Evolutionary conservation across 1,140 invertebrate genomes (phyloP), one percentile per base, ranked within the genome.

Genomic region (Drosophila suzukii): DNA sequence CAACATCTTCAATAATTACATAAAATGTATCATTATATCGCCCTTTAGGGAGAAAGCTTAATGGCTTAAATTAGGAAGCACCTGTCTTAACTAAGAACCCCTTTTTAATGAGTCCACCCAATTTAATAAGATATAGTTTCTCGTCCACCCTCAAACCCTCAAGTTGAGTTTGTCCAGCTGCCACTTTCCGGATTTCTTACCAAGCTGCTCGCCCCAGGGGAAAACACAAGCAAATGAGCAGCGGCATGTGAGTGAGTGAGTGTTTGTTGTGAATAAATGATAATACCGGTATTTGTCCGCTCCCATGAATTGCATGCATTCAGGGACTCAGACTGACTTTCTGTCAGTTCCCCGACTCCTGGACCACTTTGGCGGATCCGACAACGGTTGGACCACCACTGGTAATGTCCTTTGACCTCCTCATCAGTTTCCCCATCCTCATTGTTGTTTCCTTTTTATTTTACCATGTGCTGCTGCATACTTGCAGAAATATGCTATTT

Each of bases 371-470:
- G 56, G 49, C 44, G 73, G 74, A 82, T 80, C 54, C 63, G 57
- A 58, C 17, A 36, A 46, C 53, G 63, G 53, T 17, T 43, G 43
- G 38, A 39, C 43, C 39, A 43, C n/a, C 55, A 10, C 20, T 41
- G 46, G 46, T 10, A 46, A 72, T 50, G 58, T 75, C 43, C 50
- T 36, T 11, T 20, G 47, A 65, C 39, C 12, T 55, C 32, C 60
- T 36, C 30, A 43, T 53, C 43, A 54, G 49, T 51, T n/a, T 10
- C 53, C 38, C 24, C 66, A 44, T 66, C 43, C 65, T 54, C 62
- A 74, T 81, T 81, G 72, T 66, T 75, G 59, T 66, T 60, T 2
- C 60, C 74, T 85, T 86, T 78, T 85, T 75, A 81, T 86, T 81
- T 46, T 58, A 49, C 74, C 77, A 72, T 78, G 78, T 85, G 78